Conservation (phyloP, 2,113 vertebrate species). For the Panthera tigris region DNA sequence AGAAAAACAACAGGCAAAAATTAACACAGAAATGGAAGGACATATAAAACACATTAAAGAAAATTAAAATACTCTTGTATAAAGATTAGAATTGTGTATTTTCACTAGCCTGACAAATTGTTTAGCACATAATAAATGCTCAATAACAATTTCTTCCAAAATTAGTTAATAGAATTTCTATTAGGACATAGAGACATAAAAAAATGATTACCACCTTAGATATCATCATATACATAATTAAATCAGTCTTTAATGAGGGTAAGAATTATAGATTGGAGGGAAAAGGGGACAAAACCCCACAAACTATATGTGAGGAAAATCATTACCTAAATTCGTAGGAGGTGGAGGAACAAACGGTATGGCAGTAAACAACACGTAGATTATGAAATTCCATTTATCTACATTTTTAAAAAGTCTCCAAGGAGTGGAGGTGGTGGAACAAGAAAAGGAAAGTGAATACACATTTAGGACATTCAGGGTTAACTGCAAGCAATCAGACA, state of each 20-base stretch:
- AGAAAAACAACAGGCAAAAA: neutral
- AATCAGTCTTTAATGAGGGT: neutral
- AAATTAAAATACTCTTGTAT: conserved; percentile 4
- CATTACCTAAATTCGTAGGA: neutral
- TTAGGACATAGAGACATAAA: neutral
- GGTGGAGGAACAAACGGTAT: neutral
- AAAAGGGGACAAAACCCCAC: neutral
- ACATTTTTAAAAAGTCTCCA: neutral
- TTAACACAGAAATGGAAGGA: neutral
- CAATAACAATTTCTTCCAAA: neutral
- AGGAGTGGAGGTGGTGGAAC: neutral
- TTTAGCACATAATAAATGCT: neutral
- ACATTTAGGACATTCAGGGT: neutral
- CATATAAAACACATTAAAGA: neutral
- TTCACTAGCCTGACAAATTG: neutral
- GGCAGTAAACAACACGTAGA: neutral
- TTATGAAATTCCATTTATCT: neutral
- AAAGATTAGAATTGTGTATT: neutral
- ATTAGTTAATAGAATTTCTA: conserved; percentile 6
- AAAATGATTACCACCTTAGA: neutral
- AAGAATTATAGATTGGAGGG: conserved; percentile 17
- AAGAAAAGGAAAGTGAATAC: neutral
- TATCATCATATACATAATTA: neutral
- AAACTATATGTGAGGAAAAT: neutral
- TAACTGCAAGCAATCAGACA: neutral